Evolutionary conservation across 1,140 invertebrate species (phyloP), one percentile per base, ranked within the genome.

Genomic region (Orussus abietinus): DNA sequence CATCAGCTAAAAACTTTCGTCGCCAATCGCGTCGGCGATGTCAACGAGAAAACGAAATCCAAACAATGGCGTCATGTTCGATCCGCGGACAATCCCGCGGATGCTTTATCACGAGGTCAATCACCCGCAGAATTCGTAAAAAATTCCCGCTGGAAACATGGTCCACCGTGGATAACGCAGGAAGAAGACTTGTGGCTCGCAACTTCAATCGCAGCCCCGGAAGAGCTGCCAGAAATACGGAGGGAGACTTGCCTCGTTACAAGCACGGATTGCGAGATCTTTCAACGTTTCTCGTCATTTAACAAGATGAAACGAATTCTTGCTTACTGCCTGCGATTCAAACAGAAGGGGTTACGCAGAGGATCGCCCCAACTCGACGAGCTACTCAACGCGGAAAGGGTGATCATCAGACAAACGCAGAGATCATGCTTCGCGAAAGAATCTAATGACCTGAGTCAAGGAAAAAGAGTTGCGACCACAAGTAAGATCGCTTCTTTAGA

Each of bases 1-100:
- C 49, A 41, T 38, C 10, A 29, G 32, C 62, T 55, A 49, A 64
- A 55, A 42, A 51, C 58, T 0, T 72, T 67, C 34, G 61, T 65
- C 1, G 53, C 52, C 2, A 72, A 70, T 57, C 32, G 65, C 7
- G 59, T 68, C 3, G 10, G 49, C 6, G 34, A 49, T 13, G 51
- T 51, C 30, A 36, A 47, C 33, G 21, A 32, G 3, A 22, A 34
- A 13, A 45, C 38, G 4, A 6, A 18, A 3, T 4, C 18, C 12
- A 10, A 9, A 10, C 9, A 12, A 4, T 58, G 52, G 53, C 15
- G 18, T 5, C 51, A 58, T 42, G 42, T 57, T 4, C 17, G 13
- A 20, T 18, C 43, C 2, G 17, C 44, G 6, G 44, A 52, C 25
- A 57, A 59, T 33, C 56, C 51, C 0, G 56, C 55, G 20, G 57